These are phyloP conservation scores for Cantharis nigra DNA, from an alignment of 2,888 invertebrate species.

Conservation along the genomic window DNA sequence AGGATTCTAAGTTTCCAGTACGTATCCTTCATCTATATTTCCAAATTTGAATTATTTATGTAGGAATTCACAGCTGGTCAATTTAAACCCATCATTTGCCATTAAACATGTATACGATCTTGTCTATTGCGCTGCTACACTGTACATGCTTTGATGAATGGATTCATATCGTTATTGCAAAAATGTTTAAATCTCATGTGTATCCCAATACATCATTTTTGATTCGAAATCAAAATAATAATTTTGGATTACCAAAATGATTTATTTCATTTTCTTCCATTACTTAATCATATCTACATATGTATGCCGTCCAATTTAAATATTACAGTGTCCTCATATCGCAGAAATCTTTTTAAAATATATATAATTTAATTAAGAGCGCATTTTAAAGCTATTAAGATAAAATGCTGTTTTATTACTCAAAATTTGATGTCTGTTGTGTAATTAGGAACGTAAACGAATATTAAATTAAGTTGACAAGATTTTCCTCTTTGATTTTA, in stretches of 20 bases:
- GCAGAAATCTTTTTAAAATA: neutral
- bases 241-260: neutral
- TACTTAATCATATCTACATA: neutral
- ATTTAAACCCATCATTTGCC: constrained; percentile 39
- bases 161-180: neutral
- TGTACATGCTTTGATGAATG: neutral
- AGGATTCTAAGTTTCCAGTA: neutral
- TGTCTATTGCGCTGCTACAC: constrained; percentile 5
- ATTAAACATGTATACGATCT: constrained; percentile 39
- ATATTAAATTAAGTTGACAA: neutral
- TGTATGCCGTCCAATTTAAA: neutral
- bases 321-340: neutral
- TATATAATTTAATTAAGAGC: neutral
- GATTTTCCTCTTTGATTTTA: neutral
- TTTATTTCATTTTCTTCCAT: neutral
- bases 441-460: neutral
- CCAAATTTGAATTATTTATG: constrained; percentile 46
- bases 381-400: neutral
- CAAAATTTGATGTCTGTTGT: neutral
- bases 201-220: neutral
- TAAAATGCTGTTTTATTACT: neutral
- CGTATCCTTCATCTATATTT: constrained; percentile 33
- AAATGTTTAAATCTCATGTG: neutral
- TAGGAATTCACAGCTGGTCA: constrained; percentile 47
- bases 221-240: neutral